These are phyloP conservation scores for Agriopis marginaria DNA, from an alignment of 2,888 invertebrate species.

Conservation along the genomic window DNA sequence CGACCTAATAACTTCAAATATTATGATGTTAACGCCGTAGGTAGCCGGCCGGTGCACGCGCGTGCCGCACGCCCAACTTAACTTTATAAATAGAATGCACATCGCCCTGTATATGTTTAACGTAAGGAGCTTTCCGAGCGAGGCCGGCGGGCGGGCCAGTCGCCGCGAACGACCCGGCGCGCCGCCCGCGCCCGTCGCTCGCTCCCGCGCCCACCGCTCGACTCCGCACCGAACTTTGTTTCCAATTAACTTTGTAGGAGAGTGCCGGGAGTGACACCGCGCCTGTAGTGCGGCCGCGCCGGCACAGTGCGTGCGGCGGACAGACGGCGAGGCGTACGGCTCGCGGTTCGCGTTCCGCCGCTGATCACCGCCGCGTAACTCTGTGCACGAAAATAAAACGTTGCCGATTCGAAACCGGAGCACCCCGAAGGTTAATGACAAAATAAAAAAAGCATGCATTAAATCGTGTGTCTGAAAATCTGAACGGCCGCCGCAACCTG, in stretches of 20 bases:
- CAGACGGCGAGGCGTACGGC: conserved; percentile 23
- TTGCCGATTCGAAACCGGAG: conserved; percentile 82
- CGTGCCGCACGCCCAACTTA: conserved; percentile 78
- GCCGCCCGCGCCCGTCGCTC: conserved; percentile 71
- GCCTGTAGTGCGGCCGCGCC: conserved; percentile 28
- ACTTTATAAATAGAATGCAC: conserved; percentile 84
- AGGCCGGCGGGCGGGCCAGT: conserved; percentile 63
- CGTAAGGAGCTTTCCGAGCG: conserved; percentile 80
- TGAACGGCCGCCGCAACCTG: conserved; percentile 61
- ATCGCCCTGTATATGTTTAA: conserved; percentile 76
- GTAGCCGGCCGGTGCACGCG: conserved; percentile 71
- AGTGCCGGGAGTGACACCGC: conserved; percentile 55
- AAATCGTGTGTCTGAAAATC: conserved; percentile 69
- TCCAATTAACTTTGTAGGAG: conserved; percentile 62
- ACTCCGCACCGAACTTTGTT: conserved; percentile 44
- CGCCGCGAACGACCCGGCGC: conserved; percentile 70
- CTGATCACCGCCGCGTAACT: conserved; percentile 73
- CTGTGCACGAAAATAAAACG: conserved; percentile 82
- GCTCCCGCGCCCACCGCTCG: conserved; percentile 55
- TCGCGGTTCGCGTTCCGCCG: conserved; percentile 35
- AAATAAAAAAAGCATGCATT: conserved; percentile 80
- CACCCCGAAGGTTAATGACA: conserved; percentile 85
- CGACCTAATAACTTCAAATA: conserved; percentile 80
- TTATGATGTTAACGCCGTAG: conserved; percentile 75
- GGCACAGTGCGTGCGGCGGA: conserved; percentile 27